These are phyloP conservation scores for Etheostoma perlongum DNA, from an alignment of 2,797 vertebrate genomes.

Conservation along the genomic window DNA sequence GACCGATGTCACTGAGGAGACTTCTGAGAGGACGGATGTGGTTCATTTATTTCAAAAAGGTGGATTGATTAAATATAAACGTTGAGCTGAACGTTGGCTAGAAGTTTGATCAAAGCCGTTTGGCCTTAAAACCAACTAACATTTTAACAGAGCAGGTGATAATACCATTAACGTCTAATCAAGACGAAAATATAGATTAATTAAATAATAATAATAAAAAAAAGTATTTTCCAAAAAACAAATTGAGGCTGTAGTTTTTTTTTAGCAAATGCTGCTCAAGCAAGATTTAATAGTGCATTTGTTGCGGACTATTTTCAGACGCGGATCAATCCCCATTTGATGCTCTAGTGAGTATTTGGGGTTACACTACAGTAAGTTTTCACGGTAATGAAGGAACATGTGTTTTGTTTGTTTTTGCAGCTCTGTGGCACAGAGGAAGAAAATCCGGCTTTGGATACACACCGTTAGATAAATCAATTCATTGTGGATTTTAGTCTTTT, in stretches of 20 bases:
- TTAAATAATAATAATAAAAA: too few species aligned
- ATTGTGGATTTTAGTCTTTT: conserved; percentile 6
- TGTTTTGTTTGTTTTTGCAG: neutral
- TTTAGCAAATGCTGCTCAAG: neutral
- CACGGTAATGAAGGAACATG: neutral
- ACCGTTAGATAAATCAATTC: too few species aligned
- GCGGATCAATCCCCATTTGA: neutral
- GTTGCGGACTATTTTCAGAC: neutral
- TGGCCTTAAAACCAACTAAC: neutral
- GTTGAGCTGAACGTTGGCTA: neutral
- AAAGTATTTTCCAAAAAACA: neutral
- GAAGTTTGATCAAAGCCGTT: neutral
- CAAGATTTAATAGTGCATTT: neutral
- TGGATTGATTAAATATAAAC: neutral
- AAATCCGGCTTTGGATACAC: too few species aligned
- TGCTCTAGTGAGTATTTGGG: neutral
- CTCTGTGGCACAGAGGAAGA: too few species aligned
- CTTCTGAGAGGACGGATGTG: neutral
- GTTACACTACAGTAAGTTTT: neutral
- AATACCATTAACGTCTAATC: neutral
- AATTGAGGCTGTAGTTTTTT: neutral
- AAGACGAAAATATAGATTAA: neutral
- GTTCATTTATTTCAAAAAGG: neutral
- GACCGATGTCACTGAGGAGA: neutral
- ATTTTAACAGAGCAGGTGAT: conserved; percentile 6